These are phyloP conservation scores for Boloria euphrosyne DNA, from an alignment of 2,888 invertebrate genomes.

Conservation along the genomic window DNA sequence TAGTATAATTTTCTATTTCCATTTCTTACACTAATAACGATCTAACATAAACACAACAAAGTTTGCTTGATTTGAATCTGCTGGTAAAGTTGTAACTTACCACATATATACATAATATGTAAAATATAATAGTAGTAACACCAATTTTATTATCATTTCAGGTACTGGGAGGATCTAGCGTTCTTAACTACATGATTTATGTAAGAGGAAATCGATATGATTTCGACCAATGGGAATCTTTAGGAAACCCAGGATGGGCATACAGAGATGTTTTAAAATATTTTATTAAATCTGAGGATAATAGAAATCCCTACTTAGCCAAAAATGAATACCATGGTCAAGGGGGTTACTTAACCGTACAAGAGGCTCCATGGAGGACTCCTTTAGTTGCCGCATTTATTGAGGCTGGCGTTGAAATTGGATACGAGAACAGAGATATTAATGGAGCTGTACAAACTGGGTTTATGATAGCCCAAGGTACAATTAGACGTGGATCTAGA, in stretches of 20 bases:
- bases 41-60: too few species aligned
- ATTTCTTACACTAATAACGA: too few species aligned
- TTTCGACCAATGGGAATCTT: constrained; percentile 93
- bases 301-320: constrained; percentile 91
- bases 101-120: too few species aligned
- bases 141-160: constrained; percentile 48
- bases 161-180: constrained; percentile 93
- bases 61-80: too few species aligned
- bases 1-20: too few species aligned
- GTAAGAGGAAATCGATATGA: constrained; percentile 92
- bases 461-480: constrained; percentile 92
- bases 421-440: constrained; percentile 91
- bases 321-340: constrained; percentile 86
- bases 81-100: too few species aligned
- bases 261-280: constrained; percentile 92
- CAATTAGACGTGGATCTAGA: constrained; percentile 88
- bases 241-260: constrained; percentile 95
- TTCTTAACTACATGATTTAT: constrained; percentile 95
- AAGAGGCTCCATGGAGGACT: constrained; percentile 92
- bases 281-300: constrained; percentile 95
- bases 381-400: constrained; percentile 92
- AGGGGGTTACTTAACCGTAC: constrained; percentile 89
- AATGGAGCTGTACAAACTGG: constrained; percentile 91
- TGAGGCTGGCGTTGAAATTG: constrained; percentile 90
- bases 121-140: too few species aligned